A percentile compares a stretch with the other conserved stretches of the same genome.
Evolutionary conservation across 2,113 vertebrate genomes (phyloP).

Genomic region (Talpa occidentalis): DNA sequence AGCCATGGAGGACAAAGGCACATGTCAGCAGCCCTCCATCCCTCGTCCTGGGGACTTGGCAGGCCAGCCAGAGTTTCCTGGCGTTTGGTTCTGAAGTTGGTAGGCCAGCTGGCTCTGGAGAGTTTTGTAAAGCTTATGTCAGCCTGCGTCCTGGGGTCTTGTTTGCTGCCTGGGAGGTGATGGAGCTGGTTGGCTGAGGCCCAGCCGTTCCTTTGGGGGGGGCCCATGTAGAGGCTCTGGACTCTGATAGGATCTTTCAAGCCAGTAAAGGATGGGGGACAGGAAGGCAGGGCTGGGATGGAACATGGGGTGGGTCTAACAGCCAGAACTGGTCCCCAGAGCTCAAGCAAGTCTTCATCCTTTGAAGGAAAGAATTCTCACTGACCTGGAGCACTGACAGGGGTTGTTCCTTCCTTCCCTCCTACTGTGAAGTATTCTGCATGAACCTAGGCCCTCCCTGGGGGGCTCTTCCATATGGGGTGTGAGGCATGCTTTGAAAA

Average conservation of each 20-base stretch:
- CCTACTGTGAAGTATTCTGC: not conserved
- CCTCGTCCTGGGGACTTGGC: constrained; percentile 21
- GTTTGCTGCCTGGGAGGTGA: constrained; percentile 65
- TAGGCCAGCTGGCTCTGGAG: constrained; percentile 59
- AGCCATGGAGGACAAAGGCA: not conserved
- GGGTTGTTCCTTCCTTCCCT: not conserved
- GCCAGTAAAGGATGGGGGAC: not conserved
- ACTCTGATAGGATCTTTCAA: not conserved
- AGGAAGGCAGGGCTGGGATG: not conserved
- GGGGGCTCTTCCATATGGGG: not conserved
- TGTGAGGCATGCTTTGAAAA: constrained; percentile 23
- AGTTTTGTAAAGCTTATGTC: constrained; percentile 28
- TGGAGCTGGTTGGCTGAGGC: constrained; percentile 4
- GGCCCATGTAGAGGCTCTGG: constrained; percentile 16
- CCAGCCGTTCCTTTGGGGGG: constrained; percentile 28
- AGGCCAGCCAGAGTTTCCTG: constrained; percentile 33
- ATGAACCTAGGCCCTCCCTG: not conserved
- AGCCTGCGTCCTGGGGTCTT: constrained; percentile 25
- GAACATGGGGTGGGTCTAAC: not conserved
- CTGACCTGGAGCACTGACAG: not conserved
- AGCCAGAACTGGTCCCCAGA: not conserved
- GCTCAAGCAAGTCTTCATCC: not conserved
- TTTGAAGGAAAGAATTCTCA: not conserved
- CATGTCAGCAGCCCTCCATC: constrained; percentile 22
- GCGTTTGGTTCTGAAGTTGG: constrained; percentile 27